phyloP scores from a whole-genome alignment of 2,888 invertebrate genomes.

The Sinodicranocentrus sp. region DNA sequence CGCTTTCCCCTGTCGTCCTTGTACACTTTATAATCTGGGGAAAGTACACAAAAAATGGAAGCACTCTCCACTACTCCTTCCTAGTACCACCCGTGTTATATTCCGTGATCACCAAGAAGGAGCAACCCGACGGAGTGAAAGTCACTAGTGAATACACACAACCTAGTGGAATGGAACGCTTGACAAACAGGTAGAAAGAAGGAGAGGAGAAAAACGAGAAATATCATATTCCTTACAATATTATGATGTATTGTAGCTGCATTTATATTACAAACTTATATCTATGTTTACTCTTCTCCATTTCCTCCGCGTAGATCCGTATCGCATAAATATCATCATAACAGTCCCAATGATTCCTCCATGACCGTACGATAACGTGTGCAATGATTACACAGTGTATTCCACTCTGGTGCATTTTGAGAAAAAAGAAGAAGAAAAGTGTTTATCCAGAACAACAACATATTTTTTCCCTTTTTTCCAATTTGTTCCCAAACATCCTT shows the following conservation, averaged over 20 bases:
- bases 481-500: no score
- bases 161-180: background rate
- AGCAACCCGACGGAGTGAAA: constrained; percentile 34
- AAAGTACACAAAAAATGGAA: background rate
- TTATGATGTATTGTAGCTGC: background rate
- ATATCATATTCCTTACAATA: no score
- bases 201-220: background rate
- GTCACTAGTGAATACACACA: constrained; percentile 46
- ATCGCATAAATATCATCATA: background rate
- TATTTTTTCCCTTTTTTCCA: no score
- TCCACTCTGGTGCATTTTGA: no score
- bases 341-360: no score
- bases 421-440: no score
- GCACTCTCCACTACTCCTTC: constrained; percentile 14
- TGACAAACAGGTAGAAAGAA: constrained; percentile 47
- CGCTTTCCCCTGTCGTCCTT: constrained; percentile 16
- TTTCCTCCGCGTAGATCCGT: background rate
- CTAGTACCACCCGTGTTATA: constrained; percentile 28
- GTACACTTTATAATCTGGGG: no score
- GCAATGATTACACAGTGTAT: no score
- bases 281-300: background rate
- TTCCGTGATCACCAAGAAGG: constrained; percentile 38
- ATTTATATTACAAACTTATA: background rate
- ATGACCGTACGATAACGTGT: no score
- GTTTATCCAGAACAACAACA: no score